Evolutionary conservation across 1,140 invertebrate species (phyloP), one percentile per base, ranked within the genome.

Genomic region (Armadillidium nasatum): DNA sequence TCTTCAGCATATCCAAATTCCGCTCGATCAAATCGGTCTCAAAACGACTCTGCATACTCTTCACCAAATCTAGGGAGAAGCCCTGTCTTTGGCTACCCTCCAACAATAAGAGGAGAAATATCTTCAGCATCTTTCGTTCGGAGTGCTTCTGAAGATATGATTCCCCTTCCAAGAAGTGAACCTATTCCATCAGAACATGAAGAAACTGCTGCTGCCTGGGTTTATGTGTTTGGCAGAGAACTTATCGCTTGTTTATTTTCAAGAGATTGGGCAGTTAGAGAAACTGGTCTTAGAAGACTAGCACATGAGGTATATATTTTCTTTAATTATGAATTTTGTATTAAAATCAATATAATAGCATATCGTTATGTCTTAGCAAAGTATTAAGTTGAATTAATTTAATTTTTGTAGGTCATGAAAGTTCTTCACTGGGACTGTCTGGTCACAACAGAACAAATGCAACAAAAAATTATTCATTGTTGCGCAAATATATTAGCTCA

Each of bases 221-320:
- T 85, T 44, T 79, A 85, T 83, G 82, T 86, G 43, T 81, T 87
- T 67, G 85, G 86, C 19, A 82, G 84, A 67, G 85, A 87, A 22
- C 78, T 86, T 0, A 83, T 86, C 3, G 82, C 81, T 6, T 86
- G 84, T 76, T 82, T 87, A 44, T 85, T 86, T 78, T 84, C 85
- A 9, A 81, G 84, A 44, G 86, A 86, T 80, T 87, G 86, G 86
- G 83, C 83, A 7, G 83, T 86, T n/a, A 82, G 86, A 72, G 86
- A 87, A 76, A 84, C 83, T 0, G 85, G 84, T 11, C 79, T 87
- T 11, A 82, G 84, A 54, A 83, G 85, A 67, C 80, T 86, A 9
- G 81, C 82, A 66, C 83, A 83, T 45, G 84, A 85, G 74, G 82
- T 84, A 22, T 72, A n/a, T n/a, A n/a, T n/a, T n/a, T n/a, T n/a